These are phyloP conservation scores for Cacatua alba DNA, from an alignment of 2,113 vertebrate genomes.

Conservation along the genomic window DNA sequence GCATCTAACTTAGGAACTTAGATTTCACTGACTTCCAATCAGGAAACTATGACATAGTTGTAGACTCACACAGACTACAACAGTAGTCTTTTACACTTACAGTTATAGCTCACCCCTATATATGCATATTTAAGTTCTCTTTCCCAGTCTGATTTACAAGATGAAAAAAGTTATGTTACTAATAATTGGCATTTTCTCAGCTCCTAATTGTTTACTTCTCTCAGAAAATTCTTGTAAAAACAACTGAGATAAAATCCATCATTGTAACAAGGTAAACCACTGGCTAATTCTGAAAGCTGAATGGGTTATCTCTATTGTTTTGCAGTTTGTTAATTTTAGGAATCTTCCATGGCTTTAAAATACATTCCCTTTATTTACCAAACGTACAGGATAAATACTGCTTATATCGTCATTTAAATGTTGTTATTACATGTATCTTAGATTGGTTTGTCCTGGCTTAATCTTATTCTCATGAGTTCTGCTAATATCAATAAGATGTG, in stretches of 20 bases:
- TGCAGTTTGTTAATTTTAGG: neutral
- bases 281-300: neutral
- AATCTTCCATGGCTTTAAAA: neutral
- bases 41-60: neutral
- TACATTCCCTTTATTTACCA: neutral
- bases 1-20: neutral
- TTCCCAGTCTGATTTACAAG: neutral
- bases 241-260: neutral
- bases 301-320: neutral
- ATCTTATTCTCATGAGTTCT: conserved; percentile 45
- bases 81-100: neutral
- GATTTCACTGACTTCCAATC: neutral
- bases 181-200: neutral
- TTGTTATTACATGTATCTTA: conserved; percentile 18
- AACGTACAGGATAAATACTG: neutral
- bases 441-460: neutral
- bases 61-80: neutral
- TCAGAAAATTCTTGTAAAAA: neutral
- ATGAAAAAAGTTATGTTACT: neutral
- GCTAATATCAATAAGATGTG: conserved; percentile 29
- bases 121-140: neutral
- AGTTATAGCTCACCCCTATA: neutral
- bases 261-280: neutral
- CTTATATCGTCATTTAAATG: conserved; percentile 62
- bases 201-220: neutral